These are phyloP conservation scores for Bubalus kerabau DNA, from an alignment of 2,113 vertebrate species.

Conservation along the genomic window DNA sequence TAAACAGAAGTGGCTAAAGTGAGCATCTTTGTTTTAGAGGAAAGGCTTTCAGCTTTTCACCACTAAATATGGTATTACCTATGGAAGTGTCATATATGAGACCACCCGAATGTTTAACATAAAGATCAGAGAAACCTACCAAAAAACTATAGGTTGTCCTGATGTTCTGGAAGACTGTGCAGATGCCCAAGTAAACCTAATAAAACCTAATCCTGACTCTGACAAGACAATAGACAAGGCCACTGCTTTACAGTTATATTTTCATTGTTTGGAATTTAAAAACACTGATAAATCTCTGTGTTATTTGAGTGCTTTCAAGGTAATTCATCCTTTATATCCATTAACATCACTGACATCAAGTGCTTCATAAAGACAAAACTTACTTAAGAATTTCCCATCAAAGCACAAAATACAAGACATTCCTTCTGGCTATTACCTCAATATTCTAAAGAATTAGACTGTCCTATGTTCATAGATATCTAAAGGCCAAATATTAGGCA, in stretches of 20 bases:
- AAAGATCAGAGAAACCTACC: not conserved
- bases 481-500: not conserved
- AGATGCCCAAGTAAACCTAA: not conserved
- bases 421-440: not conserved
- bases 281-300: not conserved
- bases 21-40: not conserved
- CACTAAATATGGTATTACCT: not conserved
- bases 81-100: not conserved
- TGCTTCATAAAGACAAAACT: not conserved
- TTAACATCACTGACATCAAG: not conserved
- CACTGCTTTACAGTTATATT: not conserved
- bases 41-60: not conserved
- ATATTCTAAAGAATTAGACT: not conserved
- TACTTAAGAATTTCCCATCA: not conserved
- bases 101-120: not conserved
- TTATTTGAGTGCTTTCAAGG: not conserved
- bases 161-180: not conserved
- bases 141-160: not conserved
- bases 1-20: not conserved
- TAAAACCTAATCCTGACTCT: not conserved
- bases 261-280: not conserved
- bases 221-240: not conserved
- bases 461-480: not conserved
- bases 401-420: not conserved
- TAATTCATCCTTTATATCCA: not conserved